phyloP scores from a whole-genome alignment of 2,113 vertebrate genomes.

The Dromas ardeola region DNA sequence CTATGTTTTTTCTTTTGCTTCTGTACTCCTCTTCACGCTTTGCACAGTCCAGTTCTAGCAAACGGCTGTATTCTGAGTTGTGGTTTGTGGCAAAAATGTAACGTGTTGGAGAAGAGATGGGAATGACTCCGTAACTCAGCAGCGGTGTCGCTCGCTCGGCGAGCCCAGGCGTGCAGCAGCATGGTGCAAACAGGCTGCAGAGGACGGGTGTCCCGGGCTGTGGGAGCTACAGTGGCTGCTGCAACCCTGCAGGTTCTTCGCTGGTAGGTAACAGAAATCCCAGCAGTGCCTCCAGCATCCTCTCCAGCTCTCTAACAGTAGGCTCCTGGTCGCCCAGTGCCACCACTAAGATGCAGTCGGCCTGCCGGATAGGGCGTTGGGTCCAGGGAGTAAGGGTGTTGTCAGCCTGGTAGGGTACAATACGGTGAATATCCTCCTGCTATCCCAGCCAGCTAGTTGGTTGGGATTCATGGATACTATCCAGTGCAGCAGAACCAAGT shows the following conservation, averaged over 20 bases:
- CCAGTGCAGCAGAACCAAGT: slow-evolving; percentile 88
- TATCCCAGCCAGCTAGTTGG: slow-evolving; percentile 94
- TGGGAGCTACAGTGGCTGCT: not conserved
- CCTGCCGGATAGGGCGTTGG: slow-evolving; percentile 92
- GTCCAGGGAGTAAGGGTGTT: slow-evolving; percentile 89
- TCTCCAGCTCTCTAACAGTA: slow-evolving; percentile 78
- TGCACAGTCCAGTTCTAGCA: not conserved
- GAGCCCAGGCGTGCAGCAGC: not conserved
- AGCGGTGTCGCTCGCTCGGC: rapidly evolving
- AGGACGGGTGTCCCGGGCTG: not conserved
- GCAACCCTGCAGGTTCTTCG: not conserved
- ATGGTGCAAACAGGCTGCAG: not conserved
- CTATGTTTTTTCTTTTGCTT: not conserved
- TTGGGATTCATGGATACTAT: slow-evolving; percentile 92
- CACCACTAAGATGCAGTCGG: slow-evolving; percentile 91
- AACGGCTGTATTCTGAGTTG: not conserved
- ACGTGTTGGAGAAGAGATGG: not conserved
- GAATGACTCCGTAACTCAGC: not conserved
- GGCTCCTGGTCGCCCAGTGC: slow-evolving; percentile 93
- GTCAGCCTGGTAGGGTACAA: slow-evolving; percentile 93
- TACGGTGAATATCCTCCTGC: slow-evolving; percentile 93
- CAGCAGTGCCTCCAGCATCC: not conserved
- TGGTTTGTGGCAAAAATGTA: not conserved
- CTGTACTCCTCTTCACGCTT: not conserved
- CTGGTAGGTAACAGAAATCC: not conserved